A percentile compares a stretch with the other conserved stretches of the same genome.
These are phyloP conservation scores for Apolygus lucorum DNA, from an alignment of 1,140 invertebrate genomes.

Conservation along the genomic window DNA sequence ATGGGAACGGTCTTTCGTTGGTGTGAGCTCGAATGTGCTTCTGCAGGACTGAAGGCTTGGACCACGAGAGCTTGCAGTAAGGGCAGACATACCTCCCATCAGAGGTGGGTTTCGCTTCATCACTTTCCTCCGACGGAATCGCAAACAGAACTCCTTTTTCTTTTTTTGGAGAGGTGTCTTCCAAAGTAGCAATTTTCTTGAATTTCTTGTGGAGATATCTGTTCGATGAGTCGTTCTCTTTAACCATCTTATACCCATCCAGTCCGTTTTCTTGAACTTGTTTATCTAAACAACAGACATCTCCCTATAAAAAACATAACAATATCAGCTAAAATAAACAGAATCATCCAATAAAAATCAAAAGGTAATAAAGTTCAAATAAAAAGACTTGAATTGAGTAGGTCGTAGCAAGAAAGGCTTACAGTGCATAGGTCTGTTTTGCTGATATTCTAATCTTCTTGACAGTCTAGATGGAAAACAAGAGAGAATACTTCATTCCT, in stretches of 20 bases:
- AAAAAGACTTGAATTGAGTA: too few relatives aligned
- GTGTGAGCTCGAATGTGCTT: constrained; percentile 88
- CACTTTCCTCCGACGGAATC: background rate
- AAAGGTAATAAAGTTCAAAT: too few relatives aligned
- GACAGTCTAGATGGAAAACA: too few relatives aligned
- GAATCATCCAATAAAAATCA: too few relatives aligned
- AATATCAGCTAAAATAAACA: too few relatives aligned
- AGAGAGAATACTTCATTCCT: too few relatives aligned
- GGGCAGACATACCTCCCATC: constrained; percentile 65
- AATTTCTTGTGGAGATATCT: constrained; percentile 86
- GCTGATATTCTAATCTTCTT: too few relatives aligned
- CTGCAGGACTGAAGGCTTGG: constrained; percentile 87
- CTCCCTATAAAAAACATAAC: constrained; percentile 3
- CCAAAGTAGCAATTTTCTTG: constrained; percentile 63
- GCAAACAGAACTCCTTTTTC: constrained; percentile 1
- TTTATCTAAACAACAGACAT: constrained; percentile 17
- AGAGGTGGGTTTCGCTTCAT: constrained; percentile 18
- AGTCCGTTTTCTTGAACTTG: constrained; percentile 14
- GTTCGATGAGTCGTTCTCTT: constrained; percentile 35
- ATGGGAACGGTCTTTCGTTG: constrained; percentile 87
- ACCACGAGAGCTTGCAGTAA: constrained; percentile 78
- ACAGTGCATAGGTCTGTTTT: too few relatives aligned
- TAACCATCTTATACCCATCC: constrained; percentile 16
- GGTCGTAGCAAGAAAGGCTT: too few relatives aligned
- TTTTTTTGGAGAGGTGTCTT: constrained; percentile 22